Conservation (phyloP, 2,797 vertebrate species). For the Microctenopoma lineatum region DNA sequence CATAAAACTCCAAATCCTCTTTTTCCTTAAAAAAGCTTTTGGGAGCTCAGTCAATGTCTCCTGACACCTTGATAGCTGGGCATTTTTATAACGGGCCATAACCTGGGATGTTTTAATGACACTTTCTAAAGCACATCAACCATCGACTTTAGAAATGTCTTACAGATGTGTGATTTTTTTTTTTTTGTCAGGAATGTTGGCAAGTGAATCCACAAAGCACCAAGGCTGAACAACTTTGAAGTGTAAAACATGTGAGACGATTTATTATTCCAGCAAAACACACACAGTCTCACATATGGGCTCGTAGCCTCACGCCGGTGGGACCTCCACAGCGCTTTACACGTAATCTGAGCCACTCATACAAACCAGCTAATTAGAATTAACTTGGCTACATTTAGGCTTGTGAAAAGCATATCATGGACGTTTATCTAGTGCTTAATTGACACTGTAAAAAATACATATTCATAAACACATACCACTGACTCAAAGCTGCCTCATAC, state of each 20-base stretch:
- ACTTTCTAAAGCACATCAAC: constrained; percentile 73
- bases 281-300: constrained; percentile 57
- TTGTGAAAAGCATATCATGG: constrained; percentile 72
- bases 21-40: constrained; percentile 65
- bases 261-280: constrained; percentile 77
- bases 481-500: constrained; percentile 59
- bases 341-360: constrained; percentile 68
- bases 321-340: constrained; percentile 63
- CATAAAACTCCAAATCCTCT: constrained; percentile 75
- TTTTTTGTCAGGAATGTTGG: constrained; percentile 55
- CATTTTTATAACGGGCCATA: constrained; percentile 70
- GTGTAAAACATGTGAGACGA: constrained; percentile 73
- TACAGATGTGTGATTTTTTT: constrained; percentile 74
- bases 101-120: constrained; percentile 80
- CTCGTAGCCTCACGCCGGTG: constrained; percentile 55
- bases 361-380: constrained; percentile 79
- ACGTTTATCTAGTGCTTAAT: constrained; percentile 78
- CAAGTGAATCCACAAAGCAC: constrained; percentile 62
- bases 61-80: constrained; percentile 72
- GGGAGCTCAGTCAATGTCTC: constrained; percentile 73
- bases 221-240: constrained; percentile 70
- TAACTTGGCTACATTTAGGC: constrained; percentile 70
- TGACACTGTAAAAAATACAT: constrained; percentile 77
- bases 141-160: constrained; percentile 76
- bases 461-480: constrained; percentile 74